Conservation (phyloP, 2,888 invertebrate species). For the Cantharis rustica region DNA sequence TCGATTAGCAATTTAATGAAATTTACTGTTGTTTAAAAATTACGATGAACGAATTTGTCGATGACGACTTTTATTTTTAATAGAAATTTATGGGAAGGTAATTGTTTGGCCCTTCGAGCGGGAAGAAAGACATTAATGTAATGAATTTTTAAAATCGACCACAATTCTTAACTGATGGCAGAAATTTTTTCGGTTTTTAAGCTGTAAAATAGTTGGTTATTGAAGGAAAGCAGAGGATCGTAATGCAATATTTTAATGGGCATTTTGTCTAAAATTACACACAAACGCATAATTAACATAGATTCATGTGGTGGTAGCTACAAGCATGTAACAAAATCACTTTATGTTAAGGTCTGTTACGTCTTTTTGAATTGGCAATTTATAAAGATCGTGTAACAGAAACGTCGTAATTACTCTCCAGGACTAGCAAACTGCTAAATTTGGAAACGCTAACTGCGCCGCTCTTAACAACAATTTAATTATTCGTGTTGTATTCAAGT, state of each 20-base stretch:
- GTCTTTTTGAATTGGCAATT: conserved; percentile 22
- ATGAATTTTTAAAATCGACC: background rate
- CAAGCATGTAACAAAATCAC: conserved; percentile 20
- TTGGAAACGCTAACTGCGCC: background rate
- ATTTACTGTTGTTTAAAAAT: background rate
- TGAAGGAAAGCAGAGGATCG: background rate
- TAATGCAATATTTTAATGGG: background rate
- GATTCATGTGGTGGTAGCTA: background rate
- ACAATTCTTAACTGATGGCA: no score
- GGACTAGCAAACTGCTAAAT: background rate
- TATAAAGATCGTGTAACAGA: conserved; percentile 29
- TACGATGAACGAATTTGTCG: background rate
- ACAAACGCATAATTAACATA: background rate
- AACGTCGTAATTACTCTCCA: background rate
- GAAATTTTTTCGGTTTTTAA: background rate
- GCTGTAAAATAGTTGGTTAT: background rate
- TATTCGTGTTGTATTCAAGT: background rate
- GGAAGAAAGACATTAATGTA: background rate
- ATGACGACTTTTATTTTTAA: background rate
- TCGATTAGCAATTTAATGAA: background rate
- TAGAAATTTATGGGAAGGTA: background rate
- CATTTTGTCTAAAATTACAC: background rate
- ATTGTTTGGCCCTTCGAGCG: background rate
- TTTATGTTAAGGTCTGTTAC: conserved; percentile 30
- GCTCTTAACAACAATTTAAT: background rate